A percentile compares a stretch with the other conserved stretches of the same genome.
These are phyloP conservation scores for Toxonevra muliebris DNA, from an alignment of 2,888 invertebrate genomes.

Conservation along the genomic window DNA sequence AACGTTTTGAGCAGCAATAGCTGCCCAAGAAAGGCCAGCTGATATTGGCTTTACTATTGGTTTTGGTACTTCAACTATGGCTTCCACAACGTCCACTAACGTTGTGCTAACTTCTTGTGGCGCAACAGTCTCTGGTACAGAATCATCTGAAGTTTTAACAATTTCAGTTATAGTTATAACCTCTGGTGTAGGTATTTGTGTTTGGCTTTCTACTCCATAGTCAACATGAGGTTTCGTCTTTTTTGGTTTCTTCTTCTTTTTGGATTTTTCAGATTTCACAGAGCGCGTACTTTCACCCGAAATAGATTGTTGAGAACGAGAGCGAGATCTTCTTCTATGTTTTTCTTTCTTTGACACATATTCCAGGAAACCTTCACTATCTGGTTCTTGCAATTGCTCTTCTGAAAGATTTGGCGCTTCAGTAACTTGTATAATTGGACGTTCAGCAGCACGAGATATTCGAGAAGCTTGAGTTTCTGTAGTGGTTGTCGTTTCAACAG, in stretches of 20 bases:
- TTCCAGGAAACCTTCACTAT: constrained; percentile 67
- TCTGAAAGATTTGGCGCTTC: constrained; percentile 41
- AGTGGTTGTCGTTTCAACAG: constrained; percentile 9
- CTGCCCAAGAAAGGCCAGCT: constrained; percentile 56
- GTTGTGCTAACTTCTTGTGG: neutral
- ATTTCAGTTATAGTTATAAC: neutral
- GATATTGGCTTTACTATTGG: constrained; percentile 25
- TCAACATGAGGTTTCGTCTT: constrained; percentile 39
- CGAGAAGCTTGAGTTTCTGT: constrained; percentile 35
- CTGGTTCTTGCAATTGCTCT: constrained; percentile 39
- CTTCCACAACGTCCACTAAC: neutral
- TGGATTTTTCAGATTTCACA: constrained; percentile 56
- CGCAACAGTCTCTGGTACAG: neutral
- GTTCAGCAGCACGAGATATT: constrained; percentile 46
- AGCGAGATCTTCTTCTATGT: constrained; percentile 67
- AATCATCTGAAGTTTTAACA: neutral
- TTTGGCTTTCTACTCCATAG: constrained; percentile 8
- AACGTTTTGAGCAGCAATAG: constrained; percentile 55
- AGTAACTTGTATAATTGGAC: constrained; percentile 53
- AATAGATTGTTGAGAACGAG: constrained; percentile 65
- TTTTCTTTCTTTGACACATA: constrained; percentile 65
- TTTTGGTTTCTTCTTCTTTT: constrained; percentile 61
- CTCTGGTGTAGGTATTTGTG: neutral
- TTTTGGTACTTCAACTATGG: neutral
- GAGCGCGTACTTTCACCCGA: constrained; percentile 42